Evolutionary conservation across 2,797 vertebrate genomes (phyloP).

Genomic region (Intellagama lesueurii): DNA sequence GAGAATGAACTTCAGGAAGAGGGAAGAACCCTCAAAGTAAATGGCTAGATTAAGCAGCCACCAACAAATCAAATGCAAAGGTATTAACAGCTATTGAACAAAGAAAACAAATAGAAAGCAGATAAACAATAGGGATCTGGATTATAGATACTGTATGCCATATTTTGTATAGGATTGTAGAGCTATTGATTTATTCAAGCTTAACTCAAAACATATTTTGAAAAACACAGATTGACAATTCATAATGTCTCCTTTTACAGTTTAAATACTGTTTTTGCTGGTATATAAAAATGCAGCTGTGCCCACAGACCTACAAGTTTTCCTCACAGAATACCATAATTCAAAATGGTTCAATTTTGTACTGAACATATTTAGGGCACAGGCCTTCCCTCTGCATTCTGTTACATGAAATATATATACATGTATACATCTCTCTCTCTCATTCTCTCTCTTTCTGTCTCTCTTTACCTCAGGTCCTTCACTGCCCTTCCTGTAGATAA

Average conservation of each 20-base stretch:
- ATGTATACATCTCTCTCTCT: too few species aligned
- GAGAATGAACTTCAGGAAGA: not conserved
- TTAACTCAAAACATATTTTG: not conserved
- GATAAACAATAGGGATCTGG: not conserved
- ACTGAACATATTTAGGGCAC: not conserved
- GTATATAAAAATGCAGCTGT: not conserved
- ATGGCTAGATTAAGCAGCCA: not conserved
- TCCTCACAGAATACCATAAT: not conserved
- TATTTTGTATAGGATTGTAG: not conserved
- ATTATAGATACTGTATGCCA: not conserved
- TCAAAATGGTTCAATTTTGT: not conserved
- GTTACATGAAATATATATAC: not conserved
- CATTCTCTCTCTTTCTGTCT: not conserved
- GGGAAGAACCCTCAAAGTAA: accelerated
- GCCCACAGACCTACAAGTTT: accelerated
- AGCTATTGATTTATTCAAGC: not conserved
- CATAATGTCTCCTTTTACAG: accelerated
- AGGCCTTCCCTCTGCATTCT: not conserved
- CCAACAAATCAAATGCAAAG: not conserved
- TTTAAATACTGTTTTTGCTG: not conserved
- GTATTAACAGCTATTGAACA: not conserved
- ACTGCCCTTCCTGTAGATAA: slow-evolving; percentile 17
- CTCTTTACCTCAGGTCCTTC: slow-evolving; percentile 2
- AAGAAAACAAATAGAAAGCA: not conserved
- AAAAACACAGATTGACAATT: not conserved